phyloP scores from a whole-genome alignment of 2,797 vertebrate species.

The Cyprinodon diabolis region DNA sequence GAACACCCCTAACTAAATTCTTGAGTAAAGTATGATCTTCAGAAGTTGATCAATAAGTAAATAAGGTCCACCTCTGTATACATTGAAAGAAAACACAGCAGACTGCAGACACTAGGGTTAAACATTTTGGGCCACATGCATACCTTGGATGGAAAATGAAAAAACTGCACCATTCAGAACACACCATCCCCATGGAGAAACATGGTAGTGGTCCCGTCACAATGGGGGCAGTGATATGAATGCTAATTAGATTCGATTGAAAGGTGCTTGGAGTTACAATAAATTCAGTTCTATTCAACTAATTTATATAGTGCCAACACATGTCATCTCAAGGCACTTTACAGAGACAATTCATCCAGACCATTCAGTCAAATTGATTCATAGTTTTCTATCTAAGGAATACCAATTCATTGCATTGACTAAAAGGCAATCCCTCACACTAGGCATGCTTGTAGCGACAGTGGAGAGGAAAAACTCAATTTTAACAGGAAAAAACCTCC shows the following conservation, averaged over 20 bases:
- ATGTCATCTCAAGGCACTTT: too few species aligned
- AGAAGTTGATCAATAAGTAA: background rate
- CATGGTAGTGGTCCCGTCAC: background rate
- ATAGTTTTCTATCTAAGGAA: too few species aligned
- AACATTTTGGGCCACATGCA: background rate
- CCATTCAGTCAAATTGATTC: too few species aligned
- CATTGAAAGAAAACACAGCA: background rate
- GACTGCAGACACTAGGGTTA: background rate
- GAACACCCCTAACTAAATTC: too few species aligned
- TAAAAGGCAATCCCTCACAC: too few species aligned
- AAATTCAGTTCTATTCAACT: background rate
- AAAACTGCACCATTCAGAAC: background rate
- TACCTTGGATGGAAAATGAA: background rate
- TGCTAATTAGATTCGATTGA: background rate
- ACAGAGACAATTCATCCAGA: too few species aligned
- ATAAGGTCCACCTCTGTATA: background rate
- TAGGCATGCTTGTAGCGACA: too few species aligned
- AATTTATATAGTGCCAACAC: too few species aligned
- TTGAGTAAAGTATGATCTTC: background rate
- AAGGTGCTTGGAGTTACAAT: background rate
- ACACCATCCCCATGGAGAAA: background rate
- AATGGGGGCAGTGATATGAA: background rate
- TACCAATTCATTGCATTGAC: too few species aligned
- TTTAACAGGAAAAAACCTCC: too few species aligned
- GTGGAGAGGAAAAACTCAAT: too few species aligned